A percentile compares a stretch with the other conserved stretches of the same genome.
Conservation (phyloP, 2,888 invertebrate species). For the Apodemia zela region DNA sequence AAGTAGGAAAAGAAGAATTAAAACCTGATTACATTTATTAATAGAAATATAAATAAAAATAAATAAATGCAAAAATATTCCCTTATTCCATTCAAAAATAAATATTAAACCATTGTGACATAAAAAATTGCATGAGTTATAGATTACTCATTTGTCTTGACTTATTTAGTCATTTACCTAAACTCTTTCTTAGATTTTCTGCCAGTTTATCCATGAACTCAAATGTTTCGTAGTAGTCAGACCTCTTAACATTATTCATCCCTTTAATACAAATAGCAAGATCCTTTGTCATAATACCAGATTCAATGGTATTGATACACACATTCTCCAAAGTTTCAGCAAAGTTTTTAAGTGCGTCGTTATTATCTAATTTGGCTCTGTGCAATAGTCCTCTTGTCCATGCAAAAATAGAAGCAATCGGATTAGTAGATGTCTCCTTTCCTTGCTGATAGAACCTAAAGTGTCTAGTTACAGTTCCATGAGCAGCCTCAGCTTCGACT, state of each 20-base stretch:
- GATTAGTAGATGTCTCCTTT: slow-evolving; percentile 98
- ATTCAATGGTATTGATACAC: slow-evolving; percentile 96
- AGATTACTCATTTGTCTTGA: slow-evolving; percentile 48
- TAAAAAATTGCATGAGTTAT: slow-evolving; percentile 39
- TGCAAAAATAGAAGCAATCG: slow-evolving; percentile 99
- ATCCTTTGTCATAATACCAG: slow-evolving; percentile 98
- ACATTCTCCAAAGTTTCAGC: slow-evolving; percentile 93
- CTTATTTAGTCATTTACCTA: slow-evolving; percentile 74
- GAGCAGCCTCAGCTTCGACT: slow-evolving; percentile 98
- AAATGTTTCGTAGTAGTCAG: slow-evolving; percentile 97
- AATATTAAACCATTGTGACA: slow-evolving; percentile 36
- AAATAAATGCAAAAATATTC: slow-evolving; percentile 60
- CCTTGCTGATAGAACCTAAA: slow-evolving; percentile 94
- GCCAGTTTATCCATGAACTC: slow-evolving; percentile 97
- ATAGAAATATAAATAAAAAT: slow-evolving; percentile 34
- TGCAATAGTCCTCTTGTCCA: slow-evolving; percentile 97
- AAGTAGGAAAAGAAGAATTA: slow-evolving; percentile 11
- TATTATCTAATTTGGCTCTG: slow-evolving; percentile 95
- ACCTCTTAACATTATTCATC: slow-evolving; percentile 86
- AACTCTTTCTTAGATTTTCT: slow-evolving; percentile 88
- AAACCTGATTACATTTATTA: slow-evolving; percentile 23
- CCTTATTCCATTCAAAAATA: slow-evolving; percentile 44
- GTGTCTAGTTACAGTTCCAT: slow-evolving; percentile 97
- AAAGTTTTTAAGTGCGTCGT: slow-evolving; percentile 87
- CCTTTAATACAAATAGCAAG: slow-evolving; percentile 99